phyloP scores from a whole-genome alignment of 1,140 invertebrate species.

The Pseudachorutes palmiensis region DNA sequence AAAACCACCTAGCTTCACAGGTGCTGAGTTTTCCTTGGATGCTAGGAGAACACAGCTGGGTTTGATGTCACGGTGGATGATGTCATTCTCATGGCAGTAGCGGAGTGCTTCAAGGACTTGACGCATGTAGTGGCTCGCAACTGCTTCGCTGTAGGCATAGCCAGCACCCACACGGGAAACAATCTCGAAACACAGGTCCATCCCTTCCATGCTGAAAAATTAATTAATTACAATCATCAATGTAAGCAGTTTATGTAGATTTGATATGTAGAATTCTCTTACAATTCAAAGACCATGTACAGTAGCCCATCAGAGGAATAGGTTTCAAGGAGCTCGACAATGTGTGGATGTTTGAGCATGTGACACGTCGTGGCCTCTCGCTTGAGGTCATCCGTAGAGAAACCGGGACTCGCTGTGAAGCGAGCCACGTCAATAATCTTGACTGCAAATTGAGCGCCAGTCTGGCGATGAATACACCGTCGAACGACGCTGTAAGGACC shows the following conservation, averaged over 20 bases:
- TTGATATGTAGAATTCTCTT: constrained; percentile 47
- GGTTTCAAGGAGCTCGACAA: constrained; percentile 93
- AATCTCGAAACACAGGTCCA: constrained; percentile 97
- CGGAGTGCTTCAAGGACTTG: constrained; percentile 92
- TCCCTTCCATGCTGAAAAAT: constrained; percentile 89
- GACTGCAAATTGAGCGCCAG: constrained; percentile 90
- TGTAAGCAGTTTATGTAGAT: background rate
- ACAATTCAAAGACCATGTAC: constrained; percentile 99
- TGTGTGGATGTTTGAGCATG: constrained; percentile 97
- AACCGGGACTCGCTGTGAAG: constrained; percentile 88
- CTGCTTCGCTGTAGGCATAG: constrained; percentile 97
- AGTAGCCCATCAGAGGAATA: constrained; percentile 98
- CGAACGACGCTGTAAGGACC: constrained; percentile 94
- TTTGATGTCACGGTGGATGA: constrained; percentile 90
- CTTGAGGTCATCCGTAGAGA: constrained; percentile 82
- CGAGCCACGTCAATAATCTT: constrained; percentile 98
- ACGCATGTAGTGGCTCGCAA: constrained; percentile 95
- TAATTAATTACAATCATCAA: constrained; percentile 40
- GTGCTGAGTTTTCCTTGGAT: constrained; percentile 92
- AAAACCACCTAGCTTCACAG: constrained; percentile 70
- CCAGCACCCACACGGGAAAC: constrained; percentile 87
- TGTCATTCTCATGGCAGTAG: constrained; percentile 95
- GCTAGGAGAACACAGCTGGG: constrained; percentile 90
- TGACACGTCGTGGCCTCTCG: constrained; percentile 49
- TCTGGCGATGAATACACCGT: constrained; percentile 90